These are phyloP conservation scores for Mylabris sibirica DNA, from an alignment of 2,888 invertebrate genomes.

Conservation along the genomic window DNA sequence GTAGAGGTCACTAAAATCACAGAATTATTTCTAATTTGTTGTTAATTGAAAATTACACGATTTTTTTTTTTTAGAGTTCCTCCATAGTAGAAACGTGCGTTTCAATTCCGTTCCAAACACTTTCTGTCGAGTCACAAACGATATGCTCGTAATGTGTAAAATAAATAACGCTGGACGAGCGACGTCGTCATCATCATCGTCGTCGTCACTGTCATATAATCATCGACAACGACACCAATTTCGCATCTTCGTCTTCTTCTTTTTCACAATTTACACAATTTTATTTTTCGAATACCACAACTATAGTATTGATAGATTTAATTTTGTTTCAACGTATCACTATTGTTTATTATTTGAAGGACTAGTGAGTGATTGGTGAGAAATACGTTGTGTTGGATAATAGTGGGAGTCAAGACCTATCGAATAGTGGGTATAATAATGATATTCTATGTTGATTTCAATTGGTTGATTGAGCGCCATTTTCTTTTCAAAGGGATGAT, in stretches of 20 bases:
- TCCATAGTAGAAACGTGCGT: neutral
- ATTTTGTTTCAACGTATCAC: neutral
- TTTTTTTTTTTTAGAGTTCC: too few species aligned
- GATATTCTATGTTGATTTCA: neutral
- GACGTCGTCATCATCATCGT: neutral
- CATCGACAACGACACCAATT: too few species aligned
- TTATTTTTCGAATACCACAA: too few species aligned
- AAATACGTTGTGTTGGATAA: neutral
- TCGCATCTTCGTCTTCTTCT: too few species aligned
- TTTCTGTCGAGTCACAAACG: constrained; percentile 3
- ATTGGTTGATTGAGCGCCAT: neutral
- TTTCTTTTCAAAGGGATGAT: neutral
- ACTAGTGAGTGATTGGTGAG: neutral
- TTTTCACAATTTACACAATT: too few species aligned
- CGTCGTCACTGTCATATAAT: neutral
- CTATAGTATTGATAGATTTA: too few species aligned
- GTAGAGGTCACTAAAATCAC: neutral
- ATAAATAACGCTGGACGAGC: neutral
- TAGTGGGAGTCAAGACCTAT: neutral
- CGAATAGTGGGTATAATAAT: neutral
- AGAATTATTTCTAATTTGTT: too few species aligned
- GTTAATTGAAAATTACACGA: too few species aligned
- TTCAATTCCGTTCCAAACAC: neutral
- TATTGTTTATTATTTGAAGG: neutral
- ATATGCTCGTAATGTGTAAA: neutral